phyloP scores from a whole-genome alignment of 37 sponge, comb jelly and placozoan species.

The Oopsacas minuta region DNA sequence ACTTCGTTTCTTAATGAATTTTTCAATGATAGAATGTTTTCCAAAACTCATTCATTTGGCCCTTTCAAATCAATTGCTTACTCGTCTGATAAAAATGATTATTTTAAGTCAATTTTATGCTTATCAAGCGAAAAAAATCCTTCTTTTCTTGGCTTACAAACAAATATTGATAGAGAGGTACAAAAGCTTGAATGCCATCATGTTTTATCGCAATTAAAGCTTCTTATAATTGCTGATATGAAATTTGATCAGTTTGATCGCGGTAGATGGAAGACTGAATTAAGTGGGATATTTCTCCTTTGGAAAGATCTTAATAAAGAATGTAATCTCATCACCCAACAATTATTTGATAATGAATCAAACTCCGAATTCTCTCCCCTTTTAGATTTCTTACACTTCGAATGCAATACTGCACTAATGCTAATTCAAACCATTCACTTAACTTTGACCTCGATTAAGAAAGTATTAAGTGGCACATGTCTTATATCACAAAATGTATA shows the following conservation, averaged over 20 bases:
- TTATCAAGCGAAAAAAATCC: conserved; percentile 76
- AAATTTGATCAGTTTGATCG: conserved; percentile 58
- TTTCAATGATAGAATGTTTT: conserved; percentile 45
- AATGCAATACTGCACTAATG: neutral
- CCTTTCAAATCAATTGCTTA: neutral
- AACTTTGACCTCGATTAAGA: conserved; percentile 56
- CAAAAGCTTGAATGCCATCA: conserved; percentile 46
- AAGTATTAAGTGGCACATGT: conserved; percentile 56
- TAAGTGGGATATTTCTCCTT: conserved; percentile 54
- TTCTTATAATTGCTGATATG: conserved; percentile 47
- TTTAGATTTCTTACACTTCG: neutral
- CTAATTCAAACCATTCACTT: conserved; percentile 46
- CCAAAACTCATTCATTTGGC: neutral
- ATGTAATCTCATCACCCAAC: neutral
- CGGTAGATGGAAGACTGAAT: conserved; percentile 59
- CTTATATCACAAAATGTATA: conserved; percentile 60
- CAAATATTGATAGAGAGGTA: conserved; percentile 69
- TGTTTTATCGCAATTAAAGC: conserved; percentile 68
- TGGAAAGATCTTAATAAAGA: conserved; percentile 98
- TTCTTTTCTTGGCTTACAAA: conserved; percentile 69
- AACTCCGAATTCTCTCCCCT: neutral
- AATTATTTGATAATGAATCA: neutral
- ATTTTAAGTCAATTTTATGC: conserved; percentile 37
- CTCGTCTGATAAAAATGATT: conserved; percentile 43
- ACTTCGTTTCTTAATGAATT: conserved; percentile 61